Percentiles rank a stretch among this genome's conserved stretches.
phyloP scores from a whole-genome alignment of 2,888 invertebrate genomes.

The Chymomyza caudatula region DNA sequence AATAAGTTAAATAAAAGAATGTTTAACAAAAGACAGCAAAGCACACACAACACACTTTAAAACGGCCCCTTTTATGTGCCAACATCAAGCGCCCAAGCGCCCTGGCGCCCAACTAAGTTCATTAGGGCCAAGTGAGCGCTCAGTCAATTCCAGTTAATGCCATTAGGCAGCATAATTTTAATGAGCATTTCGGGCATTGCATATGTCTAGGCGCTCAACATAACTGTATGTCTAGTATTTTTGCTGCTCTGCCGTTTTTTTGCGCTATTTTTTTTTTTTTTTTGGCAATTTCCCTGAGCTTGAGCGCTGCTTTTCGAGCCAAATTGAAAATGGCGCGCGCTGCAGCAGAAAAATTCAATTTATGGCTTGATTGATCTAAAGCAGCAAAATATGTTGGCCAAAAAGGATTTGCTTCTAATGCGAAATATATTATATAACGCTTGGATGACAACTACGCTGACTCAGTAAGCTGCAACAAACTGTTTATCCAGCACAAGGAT shows the following conservation, averaged over 20 bases:
- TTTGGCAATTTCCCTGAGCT: conserved; percentile 14
- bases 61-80: not conserved
- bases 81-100: not conserved
- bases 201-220: not conserved
- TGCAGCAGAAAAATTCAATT: conserved; percentile 39
- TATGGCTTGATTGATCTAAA: conserved; percentile 38
- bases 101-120: not conserved
- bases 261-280: conserved; percentile 3
- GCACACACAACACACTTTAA: too few species aligned
- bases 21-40: not conserved
- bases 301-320: not conserved
- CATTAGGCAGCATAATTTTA: not conserved
- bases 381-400: conserved; percentile 16
- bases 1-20: not conserved
- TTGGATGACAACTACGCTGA: not conserved
- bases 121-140: not conserved
- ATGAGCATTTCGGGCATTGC: not conserved
- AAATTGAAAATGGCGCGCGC: not conserved
- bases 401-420: not conserved
- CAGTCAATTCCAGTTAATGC: not conserved
- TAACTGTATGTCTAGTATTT: not conserved
- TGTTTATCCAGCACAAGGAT: not conserved
- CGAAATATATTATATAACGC: not conserved
- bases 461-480: not conserved
- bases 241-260: too few species aligned